Conservation (phyloP, 2,888 invertebrate genomes). For the Polyommatus icarus region DNA sequence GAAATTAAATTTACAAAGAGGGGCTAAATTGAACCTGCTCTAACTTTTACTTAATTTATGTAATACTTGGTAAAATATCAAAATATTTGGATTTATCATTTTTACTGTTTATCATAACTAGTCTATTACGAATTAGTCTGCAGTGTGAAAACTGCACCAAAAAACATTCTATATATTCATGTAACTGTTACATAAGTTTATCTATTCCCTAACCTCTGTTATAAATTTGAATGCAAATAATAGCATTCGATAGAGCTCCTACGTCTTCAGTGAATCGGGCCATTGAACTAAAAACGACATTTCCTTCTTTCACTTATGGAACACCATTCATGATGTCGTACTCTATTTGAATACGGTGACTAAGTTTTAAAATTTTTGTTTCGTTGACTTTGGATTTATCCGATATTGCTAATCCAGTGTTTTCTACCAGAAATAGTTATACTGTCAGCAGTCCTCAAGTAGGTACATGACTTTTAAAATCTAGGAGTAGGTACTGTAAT, state of each 20-base stretch:
- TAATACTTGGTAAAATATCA: neutral
- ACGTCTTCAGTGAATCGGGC: conserved; percentile 60
- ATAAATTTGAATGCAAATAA: conserved; percentile 30
- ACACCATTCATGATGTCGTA: conserved; percentile 40
- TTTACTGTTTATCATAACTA: neutral
- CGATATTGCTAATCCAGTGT: neutral
- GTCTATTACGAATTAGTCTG: neutral
- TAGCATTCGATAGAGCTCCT: conserved; percentile 33
- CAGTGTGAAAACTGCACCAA: neutral
- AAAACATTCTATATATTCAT: neutral
- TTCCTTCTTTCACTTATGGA: conserved; percentile 62
- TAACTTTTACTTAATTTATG: neutral
- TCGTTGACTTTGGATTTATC: neutral
- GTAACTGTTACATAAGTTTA: conserved; percentile 7
- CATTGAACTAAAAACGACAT: conserved; percentile 66
- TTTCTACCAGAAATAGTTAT: too few species aligned
- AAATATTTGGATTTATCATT: neutral
- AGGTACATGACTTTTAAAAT: neutral
- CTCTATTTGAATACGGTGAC: conserved; percentile 6
- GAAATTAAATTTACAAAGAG: neutral
- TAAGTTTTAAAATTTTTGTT: neutral
- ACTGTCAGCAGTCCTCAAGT: too few species aligned
- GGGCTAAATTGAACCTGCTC: neutral
- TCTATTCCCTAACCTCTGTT: conserved; percentile 7
- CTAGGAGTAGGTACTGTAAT: neutral